Conservation (phyloP, 2,113 vertebrate genomes). For the Pygathrix nemaeus region DNA sequence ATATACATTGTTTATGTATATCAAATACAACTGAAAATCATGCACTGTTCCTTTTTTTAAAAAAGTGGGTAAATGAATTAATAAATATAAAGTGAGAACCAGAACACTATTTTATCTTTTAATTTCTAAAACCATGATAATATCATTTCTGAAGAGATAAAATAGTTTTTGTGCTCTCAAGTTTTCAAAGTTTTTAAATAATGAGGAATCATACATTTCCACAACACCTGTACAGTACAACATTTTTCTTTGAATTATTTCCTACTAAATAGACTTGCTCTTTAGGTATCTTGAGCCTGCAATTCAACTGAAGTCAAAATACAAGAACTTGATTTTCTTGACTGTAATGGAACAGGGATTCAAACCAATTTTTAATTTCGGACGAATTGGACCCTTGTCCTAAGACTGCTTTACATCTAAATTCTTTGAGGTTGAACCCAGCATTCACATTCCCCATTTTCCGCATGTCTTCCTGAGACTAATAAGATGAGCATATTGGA, state of each 20-base stretch:
- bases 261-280: neutral
- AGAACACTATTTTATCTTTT: neutral
- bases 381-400: neutral
- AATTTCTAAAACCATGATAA: neutral
- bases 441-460: neutral
- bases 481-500: neutral
- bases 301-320: neutral
- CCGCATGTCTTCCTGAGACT: neutral
- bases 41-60: neutral
- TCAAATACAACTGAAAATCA: neutral
- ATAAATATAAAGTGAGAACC: neutral
- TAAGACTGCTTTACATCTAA: neutral
- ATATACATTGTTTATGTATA: neutral
- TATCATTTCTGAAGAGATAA: neutral
- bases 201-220: neutral
- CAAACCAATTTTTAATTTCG: neutral
- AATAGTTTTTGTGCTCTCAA: neutral
- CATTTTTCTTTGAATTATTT: neutral
- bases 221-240: neutral
- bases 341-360: neutral
- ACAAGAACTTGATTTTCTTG: neutral
- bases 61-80: neutral
- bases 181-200: neutral
- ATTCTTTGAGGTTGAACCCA: neutral
- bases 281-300: neutral